Evolutionary conservation across 2,113 vertebrate genomes (phyloP), one percentile per base, ranked within the genome.

Genomic region (Toxostoma redivivum): DNA sequence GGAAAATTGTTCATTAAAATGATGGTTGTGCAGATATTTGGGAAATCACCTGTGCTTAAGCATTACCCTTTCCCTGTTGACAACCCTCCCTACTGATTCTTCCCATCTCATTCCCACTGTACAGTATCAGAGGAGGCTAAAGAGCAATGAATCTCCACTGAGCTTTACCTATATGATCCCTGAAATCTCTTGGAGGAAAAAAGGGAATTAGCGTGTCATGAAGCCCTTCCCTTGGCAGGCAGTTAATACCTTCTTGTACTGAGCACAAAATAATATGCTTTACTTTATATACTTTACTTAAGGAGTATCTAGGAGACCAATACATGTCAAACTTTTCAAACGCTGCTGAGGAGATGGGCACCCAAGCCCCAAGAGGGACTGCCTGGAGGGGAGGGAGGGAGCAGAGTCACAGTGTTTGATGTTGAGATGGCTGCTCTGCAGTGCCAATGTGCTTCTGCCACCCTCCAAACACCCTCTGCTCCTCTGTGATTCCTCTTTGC

Each of bases 371-470:
- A 30, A 76, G 38, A 42, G 20, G 11, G 11, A 25, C 18, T 28
- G 15, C 11, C 31, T 74, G 31, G 24, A 72, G 76, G 20, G 17
- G 67, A 81, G 8, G 11, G 35, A 90, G n/a, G 37, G 22, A 85
- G 11, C 16, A 40, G 45, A 24, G 31, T 44, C 0, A 0, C 7
- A 1, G 22, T 8, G 7, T 28, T 78, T 53, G 65, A 57, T 45
- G 12, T 30, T 70, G 42, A 81, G 9, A 28, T 70, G 28, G 7
- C 40, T 90, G n/a, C 38, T n/a, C 84, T 53, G 66, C 25, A 28
- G 12, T 62, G 17, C 8, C 38, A 54, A 64, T 31, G 18, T 78
- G 11, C 24, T 73, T 31, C 50, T 60, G 37, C 17, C 17, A 77
- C 18, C 10, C 17, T 58, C 9, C 38, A 51, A 38, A 53, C 0